These are phyloP conservation scores for Neocrepidodera transversa DNA, from an alignment of 2,888 invertebrate genomes.

Conservation along the genomic window DNA sequence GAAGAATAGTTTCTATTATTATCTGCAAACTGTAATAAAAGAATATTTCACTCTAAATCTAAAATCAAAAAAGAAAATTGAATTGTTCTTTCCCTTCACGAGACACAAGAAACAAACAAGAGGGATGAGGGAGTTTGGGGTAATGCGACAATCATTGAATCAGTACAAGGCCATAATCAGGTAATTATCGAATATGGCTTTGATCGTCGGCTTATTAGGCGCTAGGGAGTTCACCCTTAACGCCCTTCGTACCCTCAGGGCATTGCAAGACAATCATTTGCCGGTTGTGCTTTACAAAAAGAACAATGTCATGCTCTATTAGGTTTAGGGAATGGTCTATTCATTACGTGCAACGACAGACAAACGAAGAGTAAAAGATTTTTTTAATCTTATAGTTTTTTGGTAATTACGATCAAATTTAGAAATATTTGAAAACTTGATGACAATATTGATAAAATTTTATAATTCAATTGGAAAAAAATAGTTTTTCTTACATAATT, in stretches of 20 bases:
- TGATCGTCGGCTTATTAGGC: constrained; percentile 55
- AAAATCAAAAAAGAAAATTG: too few species aligned
- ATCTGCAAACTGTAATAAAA: too few species aligned
- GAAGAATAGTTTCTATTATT: too few species aligned
- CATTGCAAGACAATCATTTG: constrained; percentile 31
- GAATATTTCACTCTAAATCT: too few species aligned
- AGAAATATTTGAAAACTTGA: too few species aligned
- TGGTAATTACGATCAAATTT: too few species aligned
- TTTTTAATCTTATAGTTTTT: too few species aligned
- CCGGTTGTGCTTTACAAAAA: constrained; percentile 26
- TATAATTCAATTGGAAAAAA: too few species aligned
- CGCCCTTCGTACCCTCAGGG: constrained; percentile 22
- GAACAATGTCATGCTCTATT: constrained; percentile 35
- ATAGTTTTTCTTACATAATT: too few species aligned
- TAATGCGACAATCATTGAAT: constrained; percentile 57
- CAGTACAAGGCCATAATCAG: constrained; percentile 54
- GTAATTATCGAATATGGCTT: constrained; percentile 58
- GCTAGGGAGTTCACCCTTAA: constrained; percentile 45
- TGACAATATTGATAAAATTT: too few species aligned
- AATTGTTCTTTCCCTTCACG: constrained; percentile 47
- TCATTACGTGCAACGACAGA: constrained; percentile 20
- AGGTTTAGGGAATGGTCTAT: constrained; percentile 28
- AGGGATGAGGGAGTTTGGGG: constrained; percentile 52
- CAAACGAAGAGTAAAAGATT: too few species aligned
- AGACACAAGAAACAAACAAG: constrained; percentile 47